Evolutionary conservation across 1,140 invertebrate genomes (phyloP), one percentile per base, ranked within the genome.

Genomic region (Lerema accius): DNA sequence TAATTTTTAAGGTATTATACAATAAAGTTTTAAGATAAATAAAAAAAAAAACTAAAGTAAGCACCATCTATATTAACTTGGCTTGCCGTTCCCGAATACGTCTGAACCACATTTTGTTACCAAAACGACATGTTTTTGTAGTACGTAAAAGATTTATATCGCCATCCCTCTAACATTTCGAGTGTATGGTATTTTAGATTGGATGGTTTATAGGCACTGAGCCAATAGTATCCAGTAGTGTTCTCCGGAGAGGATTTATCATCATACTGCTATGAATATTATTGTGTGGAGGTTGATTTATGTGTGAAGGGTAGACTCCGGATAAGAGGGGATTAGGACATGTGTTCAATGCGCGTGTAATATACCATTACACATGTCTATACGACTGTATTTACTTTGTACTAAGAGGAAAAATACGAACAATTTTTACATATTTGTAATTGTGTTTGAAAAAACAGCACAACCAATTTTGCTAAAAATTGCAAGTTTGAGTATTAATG

Each of bases 281-380:
- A 55, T 26, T 55, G 50, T 26, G 37, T 51, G 19, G 49, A 32
- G 17, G 37, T 42, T 55, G 50, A 55, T 55, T 56, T 56, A 43
- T 56, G 23, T 7, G 17, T 43, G 51, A 56, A 43, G 51, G 51
- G 51, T 56, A 56, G 39, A 32, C 40, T 42, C 39, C 37, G 51
- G 51, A 56, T 56, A 56, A 43, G 39, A 43, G 13, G 19, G 51
- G 51, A 56, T 56, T 56, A 56, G 51, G 39, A 17, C 51, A 40
- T 14, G 17, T 37, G 35, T 32, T 56, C 19, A 55, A 55, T 23
- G 11, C 37, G 15, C 16, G 17, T 26, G 37, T 55, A 55, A 43
- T 43, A 16, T 23, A 7, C 4, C 28, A 32, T 32, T 16, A 43
- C 39, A 11, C 16, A 43, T 14, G 4, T 7, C 4, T 32, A 32